Percentiles rank a stretch among this genome's conserved stretches.
Evolutionary conservation across 1,140 invertebrate species (phyloP).

Genomic region (Diorhabda elongata): DNA sequence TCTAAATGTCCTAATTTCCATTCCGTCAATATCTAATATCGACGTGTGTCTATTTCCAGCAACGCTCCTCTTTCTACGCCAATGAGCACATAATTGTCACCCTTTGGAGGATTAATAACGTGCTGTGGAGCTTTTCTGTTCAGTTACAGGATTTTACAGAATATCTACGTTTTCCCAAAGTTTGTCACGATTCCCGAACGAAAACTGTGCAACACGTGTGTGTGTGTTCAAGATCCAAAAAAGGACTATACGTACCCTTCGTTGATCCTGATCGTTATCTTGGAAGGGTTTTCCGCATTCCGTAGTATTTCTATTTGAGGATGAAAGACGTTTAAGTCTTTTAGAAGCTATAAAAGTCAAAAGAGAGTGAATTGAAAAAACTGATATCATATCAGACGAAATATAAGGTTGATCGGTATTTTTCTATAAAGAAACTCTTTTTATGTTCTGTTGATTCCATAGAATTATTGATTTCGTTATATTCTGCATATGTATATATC

Average conservation of each 20-base stretch:
- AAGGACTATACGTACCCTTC: not conserved
- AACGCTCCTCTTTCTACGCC: not conserved
- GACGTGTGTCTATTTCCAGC: not conserved
- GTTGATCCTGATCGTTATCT: not conserved
- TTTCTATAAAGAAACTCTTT: too few species aligned
- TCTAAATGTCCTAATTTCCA: not conserved
- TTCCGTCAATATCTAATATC: constrained; percentile 2
- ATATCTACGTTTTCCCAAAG: not conserved
- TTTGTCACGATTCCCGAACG: not conserved
- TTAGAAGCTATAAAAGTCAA: not conserved
- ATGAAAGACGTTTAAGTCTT: not conserved
- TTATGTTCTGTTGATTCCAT: too few species aligned
- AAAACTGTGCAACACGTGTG: not conserved
- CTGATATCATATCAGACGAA: not conserved
- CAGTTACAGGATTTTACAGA: not conserved
- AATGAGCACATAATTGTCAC: constrained; percentile 2
- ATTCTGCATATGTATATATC: too few species aligned
- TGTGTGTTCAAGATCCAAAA: not conserved
- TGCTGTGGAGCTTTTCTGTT: constrained; percentile 1
- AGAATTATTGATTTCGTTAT: too few species aligned
- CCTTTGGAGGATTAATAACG: constrained; percentile 1
- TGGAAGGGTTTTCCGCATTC: not conserved
- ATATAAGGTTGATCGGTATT: too few species aligned
- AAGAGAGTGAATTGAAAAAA: constrained; percentile 1
- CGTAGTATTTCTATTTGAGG: not conserved